Percentiles rank a stretch among this genome's conserved stretches.
Evolutionary conservation across 1,140 invertebrate species (phyloP).

Genomic region (Rhynchophorus ferrugineus): DNA sequence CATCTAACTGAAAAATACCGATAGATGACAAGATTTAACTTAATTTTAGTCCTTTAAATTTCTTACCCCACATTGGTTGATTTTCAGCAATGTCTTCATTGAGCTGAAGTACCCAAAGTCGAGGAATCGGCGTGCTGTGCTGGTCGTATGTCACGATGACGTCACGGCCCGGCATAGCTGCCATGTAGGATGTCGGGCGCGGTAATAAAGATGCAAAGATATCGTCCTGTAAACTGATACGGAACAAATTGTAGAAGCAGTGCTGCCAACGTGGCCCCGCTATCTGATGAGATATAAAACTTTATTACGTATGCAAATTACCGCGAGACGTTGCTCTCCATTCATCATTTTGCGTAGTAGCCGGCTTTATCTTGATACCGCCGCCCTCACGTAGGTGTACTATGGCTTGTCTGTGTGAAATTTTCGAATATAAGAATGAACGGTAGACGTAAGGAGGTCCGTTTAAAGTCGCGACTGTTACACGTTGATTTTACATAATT

Average conservation of each 20-base stretch:
- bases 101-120: no score
- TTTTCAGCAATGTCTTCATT: no score
- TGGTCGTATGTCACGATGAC: slow-evolving; percentile 28
- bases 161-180: slow-evolving; percentile 29
- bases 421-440: no score
- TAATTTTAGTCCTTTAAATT: no score
- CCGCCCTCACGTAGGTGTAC: slow-evolving; percentile 10
- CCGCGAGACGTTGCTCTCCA: slow-evolving; percentile 15
- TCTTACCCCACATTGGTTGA: no score
- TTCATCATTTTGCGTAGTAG: slow-evolving; percentile 22
- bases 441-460: no score
- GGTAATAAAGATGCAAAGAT: slow-evolving; percentile 37
- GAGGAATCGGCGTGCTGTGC: slow-evolving; percentile 21
- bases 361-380: slow-evolving; percentile 15
- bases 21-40: no score
- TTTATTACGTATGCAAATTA: slow-evolving; percentile 28
- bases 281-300: slow-evolving; percentile 35
- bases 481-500: no score
- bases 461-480: no score
- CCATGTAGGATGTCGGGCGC: slow-evolving; percentile 33
- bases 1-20: no score
- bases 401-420: slow-evolving; percentile 3
- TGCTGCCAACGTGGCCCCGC: slow-evolving; percentile 32
- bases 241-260: slow-evolving; percentile 39
- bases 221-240: slow-evolving; percentile 35